A percentile compares a stretch with the other conserved stretches of the same genome.
Evolutionary conservation across 2,888 invertebrate genomes (phyloP).

Genomic region (Atethmia centrago): DNA sequence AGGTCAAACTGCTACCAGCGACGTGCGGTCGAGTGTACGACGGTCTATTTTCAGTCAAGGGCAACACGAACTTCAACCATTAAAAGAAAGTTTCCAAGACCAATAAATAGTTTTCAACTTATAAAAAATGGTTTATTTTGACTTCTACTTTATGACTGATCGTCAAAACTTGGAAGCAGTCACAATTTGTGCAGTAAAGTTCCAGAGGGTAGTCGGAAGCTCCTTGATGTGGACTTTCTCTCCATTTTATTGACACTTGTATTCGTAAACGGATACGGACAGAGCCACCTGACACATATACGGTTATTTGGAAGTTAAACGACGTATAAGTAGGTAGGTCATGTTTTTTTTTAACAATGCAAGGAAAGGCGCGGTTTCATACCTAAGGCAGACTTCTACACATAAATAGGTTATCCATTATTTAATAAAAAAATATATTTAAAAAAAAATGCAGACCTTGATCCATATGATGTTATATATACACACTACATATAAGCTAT

Average conservation of each 20-base stretch:
- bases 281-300: slow-evolving; percentile 48
- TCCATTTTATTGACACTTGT: slow-evolving; percentile 54
- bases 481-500: too few species aligned
- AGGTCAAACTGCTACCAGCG: background rate
- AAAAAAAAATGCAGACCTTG: too few species aligned
- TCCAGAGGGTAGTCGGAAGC: slow-evolving; percentile 42
- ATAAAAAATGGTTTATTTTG: slow-evolving; percentile 44
- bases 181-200: slow-evolving; percentile 49
- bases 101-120: slow-evolving; percentile 54
- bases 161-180: slow-evolving; percentile 50
- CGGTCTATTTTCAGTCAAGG: slow-evolving; percentile 37
- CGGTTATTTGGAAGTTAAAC: background rate
- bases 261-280: slow-evolving; percentile 39
- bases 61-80: slow-evolving; percentile 22
- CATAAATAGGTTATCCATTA: too few species aligned
- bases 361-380: too few species aligned
- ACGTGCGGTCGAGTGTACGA: background rate
- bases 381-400: too few species aligned
- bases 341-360: background rate
- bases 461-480: too few species aligned
- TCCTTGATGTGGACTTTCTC: slow-evolving; percentile 31
- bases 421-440: too few species aligned
- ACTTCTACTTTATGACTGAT: slow-evolving; percentile 41
- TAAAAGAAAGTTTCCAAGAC: slow-evolving; percentile 39
- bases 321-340: background rate